phyloP scores from a whole-genome alignment of 2,797 vertebrate genomes.

The Syndactyla subalaris region DNA sequence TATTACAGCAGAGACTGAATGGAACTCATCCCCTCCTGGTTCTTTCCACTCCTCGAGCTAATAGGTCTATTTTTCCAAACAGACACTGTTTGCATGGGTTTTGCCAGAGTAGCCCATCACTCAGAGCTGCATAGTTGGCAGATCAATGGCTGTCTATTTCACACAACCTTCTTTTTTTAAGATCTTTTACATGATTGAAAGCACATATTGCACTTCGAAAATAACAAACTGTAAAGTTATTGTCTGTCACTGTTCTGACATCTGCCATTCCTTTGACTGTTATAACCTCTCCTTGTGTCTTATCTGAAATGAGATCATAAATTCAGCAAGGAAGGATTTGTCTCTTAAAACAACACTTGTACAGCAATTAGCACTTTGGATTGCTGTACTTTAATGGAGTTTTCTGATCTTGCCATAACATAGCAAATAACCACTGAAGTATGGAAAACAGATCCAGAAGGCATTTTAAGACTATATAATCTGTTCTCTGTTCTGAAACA shows the following conservation, averaged over 20 bases:
- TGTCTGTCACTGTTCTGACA: neutral
- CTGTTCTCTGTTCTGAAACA: neutral
- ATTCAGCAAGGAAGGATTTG: neutral
- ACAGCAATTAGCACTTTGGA: neutral
- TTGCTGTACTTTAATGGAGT: neutral
- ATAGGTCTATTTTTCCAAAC: neutral
- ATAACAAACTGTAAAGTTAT: slow-evolving; percentile 9
- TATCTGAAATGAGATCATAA: slow-evolving; percentile 27
- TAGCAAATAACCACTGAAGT: neutral
- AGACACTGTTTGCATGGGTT: neutral
- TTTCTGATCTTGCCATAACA: neutral
- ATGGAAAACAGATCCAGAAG: neutral
- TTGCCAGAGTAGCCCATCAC: neutral
- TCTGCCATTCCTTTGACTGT: neutral
- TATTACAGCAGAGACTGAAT: neutral
- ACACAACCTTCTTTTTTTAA: neutral
- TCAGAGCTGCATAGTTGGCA: neutral
- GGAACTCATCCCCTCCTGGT: neutral
- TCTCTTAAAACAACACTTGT: neutral
- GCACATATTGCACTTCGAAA: slow-evolving; percentile 12
- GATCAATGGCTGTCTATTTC: neutral
- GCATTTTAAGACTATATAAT: neutral
- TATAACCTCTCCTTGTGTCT: neutral
- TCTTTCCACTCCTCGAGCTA: neutral
- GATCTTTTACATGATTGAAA: slow-evolving; percentile 16